Conservation (phyloP, 2,888 invertebrate genomes). For the Orchesellides sinensis region DNA sequence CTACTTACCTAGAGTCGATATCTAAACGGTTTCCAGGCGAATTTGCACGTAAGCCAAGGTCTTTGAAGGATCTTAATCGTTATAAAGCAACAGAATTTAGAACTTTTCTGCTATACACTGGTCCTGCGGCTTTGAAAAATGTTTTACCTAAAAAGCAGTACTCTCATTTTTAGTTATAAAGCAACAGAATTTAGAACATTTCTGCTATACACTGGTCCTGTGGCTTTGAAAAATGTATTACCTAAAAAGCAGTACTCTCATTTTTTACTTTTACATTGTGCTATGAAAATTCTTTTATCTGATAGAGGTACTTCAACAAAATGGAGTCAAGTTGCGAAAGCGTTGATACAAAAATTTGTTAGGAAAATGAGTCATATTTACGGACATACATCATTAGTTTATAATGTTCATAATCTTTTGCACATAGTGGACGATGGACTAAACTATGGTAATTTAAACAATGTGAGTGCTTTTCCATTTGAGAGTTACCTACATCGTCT, state of each 20-base stretch:
- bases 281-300: conserved; percentile 13
- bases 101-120: conserved; percentile 27
- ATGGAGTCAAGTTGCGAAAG: not conserved
- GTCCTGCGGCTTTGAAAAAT: not conserved
- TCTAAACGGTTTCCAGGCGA: conserved; percentile 11
- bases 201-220: conserved; percentile 25
- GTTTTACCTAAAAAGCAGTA: not conserved
- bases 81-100: conserved; percentile 47
- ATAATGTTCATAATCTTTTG: conserved; percentile 25
- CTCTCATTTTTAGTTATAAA: conserved; percentile 23
- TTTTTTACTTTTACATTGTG: conserved; percentile 6
- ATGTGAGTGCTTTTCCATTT: conserved; percentile 5
- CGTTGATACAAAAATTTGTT: conserved; percentile 20
- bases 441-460: not conserved
- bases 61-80: conserved; percentile 4
- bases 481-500: not conserved
- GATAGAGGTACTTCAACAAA: not conserved
- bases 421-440: conserved; percentile 4
- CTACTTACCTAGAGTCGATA: not conserved
- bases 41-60: conserved; percentile 32
- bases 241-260: not conserved
- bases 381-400: conserved; percentile 1
- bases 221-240: not conserved
- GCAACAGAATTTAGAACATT: conserved; percentile 42
- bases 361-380: not conserved